A percentile compares a stretch with the other conserved stretches of the same genome.
Conservation (phyloP, 2,113 vertebrate species). For the Microcebus jonahi region DNA sequence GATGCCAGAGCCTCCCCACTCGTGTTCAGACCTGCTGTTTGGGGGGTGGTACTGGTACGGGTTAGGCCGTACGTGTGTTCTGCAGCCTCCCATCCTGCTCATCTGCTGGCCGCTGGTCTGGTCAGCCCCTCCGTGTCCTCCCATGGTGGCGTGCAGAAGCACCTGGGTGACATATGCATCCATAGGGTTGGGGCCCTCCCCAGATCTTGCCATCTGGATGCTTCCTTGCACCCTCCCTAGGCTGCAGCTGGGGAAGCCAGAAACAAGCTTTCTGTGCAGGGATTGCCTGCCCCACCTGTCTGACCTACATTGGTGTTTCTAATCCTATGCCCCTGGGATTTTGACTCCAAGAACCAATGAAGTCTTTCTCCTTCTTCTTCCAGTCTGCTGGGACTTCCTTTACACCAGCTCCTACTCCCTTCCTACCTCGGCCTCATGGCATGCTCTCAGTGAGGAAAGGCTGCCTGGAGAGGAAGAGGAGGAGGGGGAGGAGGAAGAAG, state of each 20-base stretch:
- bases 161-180: neutral
- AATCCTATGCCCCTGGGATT: neutral
- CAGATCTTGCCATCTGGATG: neutral
- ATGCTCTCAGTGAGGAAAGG: neutral
- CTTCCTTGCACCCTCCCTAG: neutral
- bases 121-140: neutral
- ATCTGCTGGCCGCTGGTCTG: rapidly evolving
- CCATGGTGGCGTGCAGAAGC: neutral
- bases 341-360: neutral
- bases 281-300: neutral
- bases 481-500: too few relatives aligned
- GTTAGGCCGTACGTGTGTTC: neutral
- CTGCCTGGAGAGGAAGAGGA: neutral
- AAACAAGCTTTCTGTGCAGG: too few relatives aligned
- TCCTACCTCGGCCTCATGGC: neutral
- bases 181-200: neutral
- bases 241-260: neutral
- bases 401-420: neutral
- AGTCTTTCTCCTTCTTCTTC: neutral
- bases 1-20: neutral
- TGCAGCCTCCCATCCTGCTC: neutral
- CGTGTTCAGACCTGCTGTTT: neutral
- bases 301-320: neutral
- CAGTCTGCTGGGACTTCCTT: neutral
- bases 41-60: neutral